Evolutionary conservation across 37 sponge, comb jelly and placozoan genomes (phyloP), one percentile per base, ranked within the genome.

Genomic region (Dysidea cf. avara): DNA sequence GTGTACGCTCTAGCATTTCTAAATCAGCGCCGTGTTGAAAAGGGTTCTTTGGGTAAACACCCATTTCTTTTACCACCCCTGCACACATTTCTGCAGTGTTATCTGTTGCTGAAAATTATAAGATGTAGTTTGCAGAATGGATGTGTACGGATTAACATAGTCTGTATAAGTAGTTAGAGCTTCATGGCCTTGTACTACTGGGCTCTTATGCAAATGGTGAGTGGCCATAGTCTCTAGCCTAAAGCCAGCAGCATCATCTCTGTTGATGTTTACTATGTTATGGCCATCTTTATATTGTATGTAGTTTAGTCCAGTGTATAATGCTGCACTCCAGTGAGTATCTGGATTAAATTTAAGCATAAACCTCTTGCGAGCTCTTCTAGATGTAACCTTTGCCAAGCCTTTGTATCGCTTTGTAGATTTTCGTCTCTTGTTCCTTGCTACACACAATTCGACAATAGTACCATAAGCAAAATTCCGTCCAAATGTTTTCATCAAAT

Each of bases 201-300:
- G n/a, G n/a, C n/a, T 83, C 7, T 64, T 16, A 69, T 83, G 53
- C 28, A 70, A 64, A 17, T 61, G 61, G 31, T 24, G 25, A 35
- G 84, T 83, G 34, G 77, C 34, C 16, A 83, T 56, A 14, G 70
- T 83, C 35, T 83, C 80, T 30, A 76, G 61, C 1, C 77, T 28
- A 59, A 70, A 83, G n/a, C 84, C 84, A 25, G 77, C 20, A 29
- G 77, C 77, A 76, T 83, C 84, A 70, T 83, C 84, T 37, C 84
- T 28, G 56, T 83, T 83, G 20, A 76, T 60, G 22, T 70, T 83
- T 3, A 69, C 7, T 2, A 75, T 62, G 16, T 73, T 29, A 22
- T 11, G 16, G n/a, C 83, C 83, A 60, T 75, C 64, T 3, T 18
- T n/a, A 69, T 63, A 83, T 47, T 83, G 71, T 16, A 83, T 5